These are phyloP conservation scores for Ascidia mentula DNA, from an alignment of 23 tunicate genomes.

Conservation along the genomic window DNA sequence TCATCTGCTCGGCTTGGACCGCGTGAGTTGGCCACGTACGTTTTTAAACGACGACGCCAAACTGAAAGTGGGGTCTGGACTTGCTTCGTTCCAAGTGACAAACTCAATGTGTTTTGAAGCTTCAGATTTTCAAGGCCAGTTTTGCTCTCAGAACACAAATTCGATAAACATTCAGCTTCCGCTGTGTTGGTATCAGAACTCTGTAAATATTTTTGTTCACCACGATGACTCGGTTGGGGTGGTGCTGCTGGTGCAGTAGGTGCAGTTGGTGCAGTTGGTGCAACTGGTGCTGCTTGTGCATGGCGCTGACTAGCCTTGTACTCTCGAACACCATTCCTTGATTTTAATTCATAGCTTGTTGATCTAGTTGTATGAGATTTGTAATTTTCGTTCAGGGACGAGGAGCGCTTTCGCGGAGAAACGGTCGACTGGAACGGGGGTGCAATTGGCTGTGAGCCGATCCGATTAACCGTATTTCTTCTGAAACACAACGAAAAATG, in stretches of 20 bases:
- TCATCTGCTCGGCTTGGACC: background rate
- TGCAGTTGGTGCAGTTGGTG: too few species aligned
- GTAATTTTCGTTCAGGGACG: background rate
- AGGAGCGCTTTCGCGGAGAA: background rate
- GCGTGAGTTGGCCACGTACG: slow-evolving; percentile 3
- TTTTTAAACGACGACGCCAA: background rate
- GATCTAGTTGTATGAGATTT: background rate
- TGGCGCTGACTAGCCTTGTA: too few species aligned
- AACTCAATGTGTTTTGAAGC: background rate
- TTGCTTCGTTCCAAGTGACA: background rate
- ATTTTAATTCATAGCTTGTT: too few species aligned
- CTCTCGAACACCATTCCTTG: background rate
- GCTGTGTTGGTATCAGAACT: background rate
- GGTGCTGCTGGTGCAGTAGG: background rate
- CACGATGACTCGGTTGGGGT: background rate
- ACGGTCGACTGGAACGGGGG: background rate
- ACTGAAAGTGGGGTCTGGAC: background rate
- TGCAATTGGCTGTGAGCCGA: background rate
- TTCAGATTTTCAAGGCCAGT: background rate
- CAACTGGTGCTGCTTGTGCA: too few species aligned
- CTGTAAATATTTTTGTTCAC: background rate
- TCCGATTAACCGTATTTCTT: background rate
- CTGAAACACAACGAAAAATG: background rate
- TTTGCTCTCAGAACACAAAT: background rate
- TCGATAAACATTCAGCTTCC: background rate